phyloP scores from a whole-genome alignment of 2,797 vertebrate species.

The Vultur gryphus region DNA sequence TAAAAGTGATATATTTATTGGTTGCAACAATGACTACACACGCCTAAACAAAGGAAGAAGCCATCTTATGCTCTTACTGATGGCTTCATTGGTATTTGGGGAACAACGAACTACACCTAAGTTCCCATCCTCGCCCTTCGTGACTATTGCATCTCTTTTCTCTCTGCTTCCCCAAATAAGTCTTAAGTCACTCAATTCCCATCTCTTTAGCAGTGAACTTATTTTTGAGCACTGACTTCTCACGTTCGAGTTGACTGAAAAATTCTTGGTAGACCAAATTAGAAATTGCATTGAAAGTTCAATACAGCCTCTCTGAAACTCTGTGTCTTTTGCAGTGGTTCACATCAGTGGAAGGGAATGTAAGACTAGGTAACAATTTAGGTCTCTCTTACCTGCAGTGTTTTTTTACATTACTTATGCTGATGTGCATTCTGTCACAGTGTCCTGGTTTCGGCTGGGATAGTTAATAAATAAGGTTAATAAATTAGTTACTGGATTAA shows the following conservation, averaged over 20 bases:
- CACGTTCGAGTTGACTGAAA: neutral
- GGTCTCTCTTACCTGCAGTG: neutral
- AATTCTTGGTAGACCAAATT: neutral
- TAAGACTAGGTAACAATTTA: neutral
- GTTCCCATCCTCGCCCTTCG: neutral
- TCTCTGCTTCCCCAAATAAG: conserved; percentile 28
- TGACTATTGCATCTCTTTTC: neutral
- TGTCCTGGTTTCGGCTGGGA: too few species aligned
- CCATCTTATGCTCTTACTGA: neutral
- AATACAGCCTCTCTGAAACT: neutral
- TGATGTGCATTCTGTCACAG: neutral
- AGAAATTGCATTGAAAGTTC: neutral
- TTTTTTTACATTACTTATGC: neutral
- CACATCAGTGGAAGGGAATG: neutral
- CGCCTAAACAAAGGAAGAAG: neutral
- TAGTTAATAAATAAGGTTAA: neutral
- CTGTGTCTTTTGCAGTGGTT: neutral
- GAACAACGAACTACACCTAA: neutral
- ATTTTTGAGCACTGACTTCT: conserved; percentile 45
- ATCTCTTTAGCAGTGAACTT: conserved; percentile 11
- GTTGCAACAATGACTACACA: neutral
- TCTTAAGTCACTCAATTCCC: neutral
- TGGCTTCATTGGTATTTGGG: neutral
- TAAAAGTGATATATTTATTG: neutral
- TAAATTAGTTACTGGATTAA: neutral